Evolutionary conservation across 2,113 vertebrate species (phyloP).

Genomic region (Vanacampus margaritifer): DNA sequence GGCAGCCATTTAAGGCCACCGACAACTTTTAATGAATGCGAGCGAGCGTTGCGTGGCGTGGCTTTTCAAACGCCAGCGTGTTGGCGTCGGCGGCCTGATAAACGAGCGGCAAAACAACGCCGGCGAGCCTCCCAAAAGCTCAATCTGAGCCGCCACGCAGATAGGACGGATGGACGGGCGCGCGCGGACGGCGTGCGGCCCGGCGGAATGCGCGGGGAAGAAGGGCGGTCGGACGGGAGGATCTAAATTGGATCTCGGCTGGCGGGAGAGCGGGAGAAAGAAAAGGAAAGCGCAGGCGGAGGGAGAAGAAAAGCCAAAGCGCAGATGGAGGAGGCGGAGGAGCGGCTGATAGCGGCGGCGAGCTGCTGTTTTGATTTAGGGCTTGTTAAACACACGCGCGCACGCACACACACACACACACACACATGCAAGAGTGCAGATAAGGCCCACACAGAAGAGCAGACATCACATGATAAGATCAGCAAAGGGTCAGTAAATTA

Average conservation of each 20-base stretch:
- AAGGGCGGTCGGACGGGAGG: slow-evolving; percentile 36
- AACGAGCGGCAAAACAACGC: slow-evolving; percentile 51
- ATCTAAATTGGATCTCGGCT: slow-evolving; percentile 79
- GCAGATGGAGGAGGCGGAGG: slow-evolving; percentile 21
- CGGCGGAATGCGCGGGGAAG: slow-evolving; percentile 29
- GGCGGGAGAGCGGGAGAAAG: slow-evolving; percentile 10
- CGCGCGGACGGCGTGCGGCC: slow-evolving; percentile 10
- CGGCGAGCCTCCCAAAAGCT: slow-evolving; percentile 28
- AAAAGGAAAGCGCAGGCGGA: slow-evolving; percentile 16
- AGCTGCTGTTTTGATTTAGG: slow-evolving; percentile 31
- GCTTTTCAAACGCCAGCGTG: slow-evolving; percentile 35
- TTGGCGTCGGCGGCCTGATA: slow-evolving; percentile 51
- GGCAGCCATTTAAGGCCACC: slow-evolving; percentile 48
- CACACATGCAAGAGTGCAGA: slow-evolving; percentile 24
- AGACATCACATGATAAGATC: slow-evolving; percentile 32
- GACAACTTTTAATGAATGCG: slow-evolving; percentile 62
- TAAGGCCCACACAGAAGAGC: slow-evolving; percentile 37
- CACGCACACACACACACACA: background rate
- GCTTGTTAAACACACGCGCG: slow-evolving; percentile 7
- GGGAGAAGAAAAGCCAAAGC: slow-evolving; percentile 36
- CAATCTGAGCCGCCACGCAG: slow-evolving; percentile 44
- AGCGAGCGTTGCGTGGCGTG: slow-evolving; percentile 23
- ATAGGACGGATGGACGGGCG: slow-evolving; percentile 34
- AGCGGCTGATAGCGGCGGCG: slow-evolving; percentile 29
- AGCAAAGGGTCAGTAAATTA: slow-evolving; percentile 33